These are phyloP conservation scores for Lycaena phlaeas DNA, from an alignment of 2,888 invertebrate species.

Conservation along the genomic window DNA sequence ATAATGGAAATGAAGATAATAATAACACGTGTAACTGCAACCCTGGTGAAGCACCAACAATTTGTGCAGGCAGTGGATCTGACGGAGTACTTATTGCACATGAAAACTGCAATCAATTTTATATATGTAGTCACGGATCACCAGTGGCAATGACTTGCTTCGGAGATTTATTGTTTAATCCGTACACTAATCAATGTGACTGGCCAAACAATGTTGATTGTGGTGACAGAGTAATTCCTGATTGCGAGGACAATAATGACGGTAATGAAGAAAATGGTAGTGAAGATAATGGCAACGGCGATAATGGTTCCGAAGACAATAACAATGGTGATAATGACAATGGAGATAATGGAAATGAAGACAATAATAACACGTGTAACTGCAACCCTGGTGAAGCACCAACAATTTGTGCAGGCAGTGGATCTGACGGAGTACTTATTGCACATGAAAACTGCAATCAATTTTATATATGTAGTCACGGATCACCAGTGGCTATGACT, in stretches of 20 bases:
- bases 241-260: conserved; percentile 10
- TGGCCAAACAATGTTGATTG: conserved; percentile 31
- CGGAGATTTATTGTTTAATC: conserved; percentile 24
- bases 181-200: conserved; percentile 25
- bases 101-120: conserved; percentile 29
- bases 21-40: conserved; percentile 16
- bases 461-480: conserved; percentile 27
- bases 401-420: conserved; percentile 25
- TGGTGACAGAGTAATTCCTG: conserved; percentile 20
- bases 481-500: conserved; percentile 20
- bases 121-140: conserved; percentile 21
- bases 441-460: conserved; percentile 35
- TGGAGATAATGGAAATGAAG: conserved; percentile 14
- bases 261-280: conserved; percentile 10
- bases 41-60: conserved; percentile 22
- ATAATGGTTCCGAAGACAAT: conserved; percentile 20
- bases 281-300: conserved; percentile 14
- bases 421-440: conserved; percentile 26
- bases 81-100: conserved; percentile 27
- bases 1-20: not conserved
- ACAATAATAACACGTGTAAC: conserved; percentile 15
- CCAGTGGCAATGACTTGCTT: conserved; percentile 23
- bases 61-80: conserved; percentile 23
- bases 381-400: conserved; percentile 16
- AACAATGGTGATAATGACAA: conserved; percentile 13